Base-by-base conservation (phyloP, 2,113 vertebrate genomes). In the Callospermophilus lateralis region DNA sequence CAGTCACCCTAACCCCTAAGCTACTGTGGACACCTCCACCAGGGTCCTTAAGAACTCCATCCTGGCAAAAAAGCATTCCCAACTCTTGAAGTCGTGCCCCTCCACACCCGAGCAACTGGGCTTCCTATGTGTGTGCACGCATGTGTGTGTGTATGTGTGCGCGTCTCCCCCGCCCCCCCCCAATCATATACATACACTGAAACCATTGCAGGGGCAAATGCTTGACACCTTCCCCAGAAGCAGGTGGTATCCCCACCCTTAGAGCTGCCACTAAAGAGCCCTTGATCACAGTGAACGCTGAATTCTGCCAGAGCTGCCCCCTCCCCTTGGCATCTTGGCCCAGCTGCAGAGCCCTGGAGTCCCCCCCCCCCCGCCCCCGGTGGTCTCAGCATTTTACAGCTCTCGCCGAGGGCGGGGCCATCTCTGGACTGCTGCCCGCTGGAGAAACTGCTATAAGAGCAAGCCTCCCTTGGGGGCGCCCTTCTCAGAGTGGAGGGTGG, bases 381-480 rank as follows among this genome's bases (percentile, higher is more conserved):
- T 84, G 96, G 96, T 94, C 95, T 96, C n/a, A 20, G 68, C 72
- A 63, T 91, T 85, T 55, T 93, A 94, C 95, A 96, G 95, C 74
- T 90, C 68, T 92, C 20, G 73, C 0, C 0, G 93, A 97, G 85
- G 96, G 91, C 6, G 53, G 85, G 95, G 96, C 81, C 55, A 42
- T 86, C 85, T 93, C 89, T 97, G 93, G 96, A 91, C 91, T 95
- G 42, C 55, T 65, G 91, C 73, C 72, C 42, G 3, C 42, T 39
- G 42, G 70, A 96, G 63, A 91, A 89, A 97, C 88, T 93, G 96
- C 86, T 96, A 0, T 89, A 53, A 89, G 63, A 89, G 74, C 81
- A 93, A 94, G 85, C n/a, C 30, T 97, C 39, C 93, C 91, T 94
- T 90, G 78, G 78, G 94, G 96, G 92, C 65, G 16, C 89, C 86